phyloP scores from a whole-genome alignment of 2,113 vertebrate genomes.

The Pipa parva region DNA sequence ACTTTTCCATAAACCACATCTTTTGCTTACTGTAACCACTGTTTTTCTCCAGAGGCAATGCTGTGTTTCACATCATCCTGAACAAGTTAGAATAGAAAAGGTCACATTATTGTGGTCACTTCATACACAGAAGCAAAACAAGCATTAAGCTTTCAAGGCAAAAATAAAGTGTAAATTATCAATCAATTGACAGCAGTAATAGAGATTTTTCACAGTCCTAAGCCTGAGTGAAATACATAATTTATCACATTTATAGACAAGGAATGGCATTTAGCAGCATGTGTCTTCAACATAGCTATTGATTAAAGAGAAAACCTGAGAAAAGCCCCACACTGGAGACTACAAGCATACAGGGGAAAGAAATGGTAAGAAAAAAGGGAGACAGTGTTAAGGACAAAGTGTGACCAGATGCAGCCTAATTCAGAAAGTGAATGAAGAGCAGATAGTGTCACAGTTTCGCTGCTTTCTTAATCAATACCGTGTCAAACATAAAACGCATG shows the following conservation, averaged over 20 bases:
- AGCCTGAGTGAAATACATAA: not conserved
- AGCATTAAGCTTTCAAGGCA: conserved; percentile 40
- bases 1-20: too few species aligned
- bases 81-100: not conserved
- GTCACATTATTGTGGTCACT: not conserved
- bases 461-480: conserved; percentile 25
- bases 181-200: conserved; percentile 11
- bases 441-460: conserved; percentile 49
- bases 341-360: conserved; percentile 38
- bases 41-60: too few species aligned
- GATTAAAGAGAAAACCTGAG: conserved; percentile 24
- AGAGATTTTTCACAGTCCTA: conserved; percentile 6
- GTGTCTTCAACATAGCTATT: conserved; percentile 37
- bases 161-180: not conserved
- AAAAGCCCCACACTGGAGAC: conserved; percentile 41
- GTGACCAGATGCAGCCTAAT: conserved; percentile 68
- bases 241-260: conserved; percentile 2
- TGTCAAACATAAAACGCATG: conserved; percentile 35
- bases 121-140: conserved; percentile 30
- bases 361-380: conserved; percentile 55
- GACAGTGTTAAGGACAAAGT: conserved; percentile 76
- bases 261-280: conserved; percentile 21
- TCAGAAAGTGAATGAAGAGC: not conserved
- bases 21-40: too few species aligned
- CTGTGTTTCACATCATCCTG: too few species aligned